phyloP scores from a whole-genome alignment of 1,140 invertebrate species.

The Metaphire vulgaris region DNA sequence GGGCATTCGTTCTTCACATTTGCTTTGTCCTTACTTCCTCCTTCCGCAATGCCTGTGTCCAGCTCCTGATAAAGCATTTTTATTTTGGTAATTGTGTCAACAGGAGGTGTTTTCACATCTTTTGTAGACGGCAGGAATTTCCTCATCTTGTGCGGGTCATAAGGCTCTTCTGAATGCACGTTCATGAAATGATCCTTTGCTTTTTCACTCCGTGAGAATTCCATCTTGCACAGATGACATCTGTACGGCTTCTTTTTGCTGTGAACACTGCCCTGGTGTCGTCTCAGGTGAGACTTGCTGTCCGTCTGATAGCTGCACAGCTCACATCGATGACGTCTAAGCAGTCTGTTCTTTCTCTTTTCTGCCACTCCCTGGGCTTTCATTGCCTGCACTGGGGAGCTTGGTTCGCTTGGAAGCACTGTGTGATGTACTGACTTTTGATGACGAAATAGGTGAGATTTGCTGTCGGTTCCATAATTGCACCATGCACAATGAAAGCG shows the following conservation, averaged over 20 bases:
- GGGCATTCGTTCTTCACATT: neutral
- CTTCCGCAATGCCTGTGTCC: neutral
- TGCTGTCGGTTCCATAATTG: conserved; percentile 25
- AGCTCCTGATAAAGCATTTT: conserved; percentile 1
- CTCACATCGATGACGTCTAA: conserved; percentile 22
- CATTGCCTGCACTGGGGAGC: neutral
- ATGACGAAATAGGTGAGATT: conserved; percentile 24
- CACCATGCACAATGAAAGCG: conserved; percentile 17
- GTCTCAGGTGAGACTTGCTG: conserved; percentile 27
- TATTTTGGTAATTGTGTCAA: conserved; percentile 11
- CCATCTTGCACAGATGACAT: conserved; percentile 27
- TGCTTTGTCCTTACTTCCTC: neutral
- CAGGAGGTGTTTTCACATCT: neutral
- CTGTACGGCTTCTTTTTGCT: conserved; percentile 19
- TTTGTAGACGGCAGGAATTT: neutral
- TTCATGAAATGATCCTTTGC: conserved; percentile 21
- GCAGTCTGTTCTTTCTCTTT: neutral
- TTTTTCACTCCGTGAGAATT: conserved; percentile 25
- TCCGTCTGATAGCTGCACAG: conserved; percentile 28
- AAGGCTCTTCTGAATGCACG: conserved; percentile 15
- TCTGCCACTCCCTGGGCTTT: neutral
- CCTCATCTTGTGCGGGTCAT: conserved; percentile 11
- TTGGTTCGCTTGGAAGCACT: conserved; percentile 1
- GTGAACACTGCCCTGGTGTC: conserved; percentile 26
- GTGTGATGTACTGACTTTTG: conserved; percentile 13